phyloP scores from a whole-genome alignment of 2,888 invertebrate genomes.

The Siphlonurus alternatus region DNA sequence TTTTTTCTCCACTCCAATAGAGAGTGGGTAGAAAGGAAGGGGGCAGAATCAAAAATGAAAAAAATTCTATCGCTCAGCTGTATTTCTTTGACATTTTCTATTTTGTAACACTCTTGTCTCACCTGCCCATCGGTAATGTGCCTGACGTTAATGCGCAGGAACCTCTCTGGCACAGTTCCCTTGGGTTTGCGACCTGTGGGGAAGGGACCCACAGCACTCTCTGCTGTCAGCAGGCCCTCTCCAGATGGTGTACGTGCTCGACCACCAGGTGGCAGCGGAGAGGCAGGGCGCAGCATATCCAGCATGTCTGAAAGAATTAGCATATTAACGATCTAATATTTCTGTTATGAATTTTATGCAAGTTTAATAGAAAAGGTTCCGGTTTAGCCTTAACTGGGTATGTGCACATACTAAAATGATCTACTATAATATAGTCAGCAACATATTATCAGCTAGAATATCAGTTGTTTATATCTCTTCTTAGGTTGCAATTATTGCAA shows the following conservation, averaged over 20 bases:
- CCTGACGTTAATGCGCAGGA: constrained; percentile 81
- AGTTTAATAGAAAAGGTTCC: background rate
- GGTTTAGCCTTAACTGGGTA: background rate
- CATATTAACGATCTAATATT: background rate
- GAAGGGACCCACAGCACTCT: constrained; percentile 11
- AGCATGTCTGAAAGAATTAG: constrained; percentile 45
- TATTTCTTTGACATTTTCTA: background rate
- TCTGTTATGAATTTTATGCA: background rate
- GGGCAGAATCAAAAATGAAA: background rate
- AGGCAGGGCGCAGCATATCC: constrained; percentile 67
- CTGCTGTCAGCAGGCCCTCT: constrained; percentile 15
- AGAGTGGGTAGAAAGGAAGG: background rate
- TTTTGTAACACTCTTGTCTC: constrained; percentile 10
- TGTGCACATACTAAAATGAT: background rate
- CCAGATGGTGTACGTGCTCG: constrained; percentile 39
- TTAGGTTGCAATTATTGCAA: no score
- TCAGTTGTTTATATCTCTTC: no score
- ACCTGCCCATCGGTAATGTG: constrained; percentile 87
- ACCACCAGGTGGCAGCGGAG: constrained; percentile 56
- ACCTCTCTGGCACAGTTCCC: constrained; percentile 22
- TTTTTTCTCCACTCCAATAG: no score
- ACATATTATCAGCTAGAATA: no score
- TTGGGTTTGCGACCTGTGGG: constrained; percentile 7
- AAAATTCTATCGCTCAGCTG: background rate
- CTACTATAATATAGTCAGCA: no score